Percentiles rank a stretch among this genome's conserved stretches.
phyloP scores from a whole-genome alignment of 2,888 invertebrate genomes.

The Pemphredon lugubris region DNA sequence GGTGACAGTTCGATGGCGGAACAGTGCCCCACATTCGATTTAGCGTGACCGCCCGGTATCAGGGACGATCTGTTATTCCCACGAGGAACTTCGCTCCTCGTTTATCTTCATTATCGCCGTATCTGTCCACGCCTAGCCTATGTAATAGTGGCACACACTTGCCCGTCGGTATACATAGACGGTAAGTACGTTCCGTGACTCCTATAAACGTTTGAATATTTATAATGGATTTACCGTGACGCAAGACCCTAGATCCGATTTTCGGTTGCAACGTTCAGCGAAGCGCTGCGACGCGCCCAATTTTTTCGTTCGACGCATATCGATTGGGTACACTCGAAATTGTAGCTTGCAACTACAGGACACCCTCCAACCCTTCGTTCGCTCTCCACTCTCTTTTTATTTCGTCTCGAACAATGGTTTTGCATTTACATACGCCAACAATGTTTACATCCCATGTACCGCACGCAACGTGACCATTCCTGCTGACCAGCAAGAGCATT shows the following conservation, averaged over 20 bases:
- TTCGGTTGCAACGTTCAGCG: constrained; percentile 31
- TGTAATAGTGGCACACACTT: neutral
- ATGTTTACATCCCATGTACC: constrained; percentile 38
- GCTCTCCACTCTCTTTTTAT: constrained; percentile 19
- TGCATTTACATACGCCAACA: constrained; percentile 51
- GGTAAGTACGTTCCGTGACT: constrained; percentile 30
- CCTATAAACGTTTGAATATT: constrained; percentile 63
- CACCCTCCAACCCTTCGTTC: constrained; percentile 12
- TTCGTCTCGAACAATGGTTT: constrained; percentile 60
- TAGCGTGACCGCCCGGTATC: constrained; percentile 43
- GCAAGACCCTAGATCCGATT: constrained; percentile 15
- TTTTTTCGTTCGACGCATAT: neutral
- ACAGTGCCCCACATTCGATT: constrained; percentile 32
- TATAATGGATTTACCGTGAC: constrained; percentile 45
- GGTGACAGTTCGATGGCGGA: constrained; percentile 20
- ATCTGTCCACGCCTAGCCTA: constrained; percentile 39
- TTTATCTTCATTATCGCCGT: constrained; percentile 67
- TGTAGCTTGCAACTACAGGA: neutral
- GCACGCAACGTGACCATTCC: constrained; percentile 8
- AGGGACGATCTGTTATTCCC: constrained; percentile 61
- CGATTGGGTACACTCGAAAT: neutral
- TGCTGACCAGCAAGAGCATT: constrained; percentile 11
- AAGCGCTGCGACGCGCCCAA: neutral
- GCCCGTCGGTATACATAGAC: neutral
- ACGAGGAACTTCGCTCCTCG: constrained; percentile 63